Evolutionary conservation across 1,140 invertebrate genomes (phyloP), one percentile per base, ranked within the genome.

Genomic region (Leptinotarsa undecemlineata): DNA sequence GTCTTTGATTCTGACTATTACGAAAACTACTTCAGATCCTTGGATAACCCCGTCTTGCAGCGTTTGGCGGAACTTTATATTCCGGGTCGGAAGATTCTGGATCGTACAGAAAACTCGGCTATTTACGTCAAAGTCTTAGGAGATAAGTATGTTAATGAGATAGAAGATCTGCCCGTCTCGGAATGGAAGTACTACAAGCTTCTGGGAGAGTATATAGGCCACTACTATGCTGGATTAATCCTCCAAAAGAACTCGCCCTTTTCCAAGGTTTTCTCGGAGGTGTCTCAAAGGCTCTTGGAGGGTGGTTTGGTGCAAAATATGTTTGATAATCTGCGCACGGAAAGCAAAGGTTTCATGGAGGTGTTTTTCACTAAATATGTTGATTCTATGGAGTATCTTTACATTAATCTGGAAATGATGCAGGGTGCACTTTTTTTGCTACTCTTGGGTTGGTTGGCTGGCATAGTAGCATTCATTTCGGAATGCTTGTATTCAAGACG

Each of bases 161-260:
- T 64, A 14, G 63, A 64, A 14, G 26, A 64, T 20, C 20, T 64
- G 14, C 63, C 63, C 3, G 20, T 0, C 20, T 21, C 20, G 13
- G 63, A 23, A 15, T 64, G 63, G 63, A 64, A 64, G 63, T 20
- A 64, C 20, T 64, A 64, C 63, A 64, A 64, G 13, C 15, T 20
- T 0, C 63, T 64, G 63, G 20, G 20, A 2, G 63, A 23, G 4
- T 21, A 21, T 64, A 2, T 64, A 14, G 20, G 20, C 0, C 14
- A 15, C 4, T 64, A 64, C 0, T 64, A 64, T 20, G 26, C 20
- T 33, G 20, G 26, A 15, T 0, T 64, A 15, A 21, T 64, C 3
- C 20, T 64, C 1, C 63, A 64, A 1, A 64, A 64, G 20, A 21
- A 64, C 26, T 64, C 63, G 4, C 21, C 63, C 4, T 23, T 23